Percentiles rank a stretch among this genome's conserved stretches.
These are phyloP conservation scores for Diadophis punctatus DNA, from an alignment of 2,113 vertebrate genomes.

Conservation along the genomic window DNA sequence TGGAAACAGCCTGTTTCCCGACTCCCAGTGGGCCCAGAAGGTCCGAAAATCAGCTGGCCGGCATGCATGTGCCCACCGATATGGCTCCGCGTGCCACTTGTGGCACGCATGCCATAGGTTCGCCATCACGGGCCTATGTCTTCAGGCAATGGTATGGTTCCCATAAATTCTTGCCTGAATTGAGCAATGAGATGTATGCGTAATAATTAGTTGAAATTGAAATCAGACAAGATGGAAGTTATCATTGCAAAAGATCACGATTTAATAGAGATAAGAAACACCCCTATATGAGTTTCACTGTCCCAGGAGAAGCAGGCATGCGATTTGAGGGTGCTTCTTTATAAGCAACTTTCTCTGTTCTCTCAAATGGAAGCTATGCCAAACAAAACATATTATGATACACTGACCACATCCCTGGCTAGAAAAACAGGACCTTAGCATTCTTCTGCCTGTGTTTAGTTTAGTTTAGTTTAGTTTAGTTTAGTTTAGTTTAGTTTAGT, in stretches of 20 bases:
- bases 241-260: not conserved
- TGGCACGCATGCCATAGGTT: too few relatives aligned
- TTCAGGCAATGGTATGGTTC: not conserved
- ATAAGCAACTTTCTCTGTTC: not conserved
- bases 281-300: not conserved
- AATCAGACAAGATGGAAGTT: not conserved
- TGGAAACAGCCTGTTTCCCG: too few relatives aligned
- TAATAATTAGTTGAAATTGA: not conserved
- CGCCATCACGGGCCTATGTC: not conserved
- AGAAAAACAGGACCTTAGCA: not conserved
- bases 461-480: too few relatives aligned
- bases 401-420: not conserved
- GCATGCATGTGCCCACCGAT: too few relatives aligned
- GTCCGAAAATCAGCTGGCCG: too few relatives aligned
- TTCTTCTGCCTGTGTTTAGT: not conserved
- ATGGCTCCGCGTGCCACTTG: too few relatives aligned
- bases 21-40: too few relatives aligned
- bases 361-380: not conserved
- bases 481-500: too few relatives aligned
- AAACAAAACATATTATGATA: not conserved
- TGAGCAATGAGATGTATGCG: not conserved
- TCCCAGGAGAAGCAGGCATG: not conserved
- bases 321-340: not conserved
- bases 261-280: not conserved
- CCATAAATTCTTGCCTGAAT: not conserved